Percentiles rank a stretch among this genome's conserved stretches.
Conservation (phyloP, 2,888 invertebrate species). For the Uropetala carovei region DNA sequence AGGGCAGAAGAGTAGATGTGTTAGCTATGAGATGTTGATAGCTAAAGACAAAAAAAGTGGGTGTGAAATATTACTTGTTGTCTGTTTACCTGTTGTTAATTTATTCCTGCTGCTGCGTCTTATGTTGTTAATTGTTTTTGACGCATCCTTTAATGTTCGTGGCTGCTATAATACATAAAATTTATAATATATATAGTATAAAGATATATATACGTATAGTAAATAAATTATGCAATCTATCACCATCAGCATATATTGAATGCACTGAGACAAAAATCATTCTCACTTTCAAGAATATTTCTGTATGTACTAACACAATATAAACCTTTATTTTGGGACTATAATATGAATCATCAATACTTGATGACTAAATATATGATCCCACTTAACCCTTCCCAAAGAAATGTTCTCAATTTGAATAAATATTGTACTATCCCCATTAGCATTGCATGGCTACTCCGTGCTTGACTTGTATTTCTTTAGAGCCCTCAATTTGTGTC, state of each 20-base stretch:
- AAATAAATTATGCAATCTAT: conserved; percentile 44
- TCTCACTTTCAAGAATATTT: conserved; percentile 55
- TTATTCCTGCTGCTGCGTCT: conserved; percentile 61
- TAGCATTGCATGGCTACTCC: conserved; percentile 59
- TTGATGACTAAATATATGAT: conserved; percentile 43
- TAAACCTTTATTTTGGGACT: conserved; percentile 57
- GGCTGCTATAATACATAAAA: conserved; percentile 53
- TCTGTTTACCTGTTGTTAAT: conserved; percentile 64
- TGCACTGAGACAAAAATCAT: conserved; percentile 44
- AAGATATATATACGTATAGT: conserved; percentile 43
- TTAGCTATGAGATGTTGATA: conserved; percentile 61
- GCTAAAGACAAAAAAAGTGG: conserved; percentile 60
- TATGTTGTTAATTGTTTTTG: conserved; percentile 64
- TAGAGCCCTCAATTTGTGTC: conserved; percentile 52
- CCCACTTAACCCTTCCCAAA: conserved; percentile 43
- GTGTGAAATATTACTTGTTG: conserved; percentile 59
- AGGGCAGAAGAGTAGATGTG: conserved; percentile 46
- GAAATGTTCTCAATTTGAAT: conserved; percentile 50
- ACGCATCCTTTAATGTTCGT: conserved; percentile 62
- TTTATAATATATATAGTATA: conserved; percentile 59
- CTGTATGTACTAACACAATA: conserved; percentile 50
- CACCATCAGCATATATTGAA: conserved; percentile 58
- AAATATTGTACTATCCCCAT: conserved; percentile 36
- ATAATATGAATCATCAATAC: conserved; percentile 52
- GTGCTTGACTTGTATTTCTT: conserved; percentile 59